Conservation (phyloP, 2,113 vertebrate genomes). For the Serilophus lunatus region DNA sequence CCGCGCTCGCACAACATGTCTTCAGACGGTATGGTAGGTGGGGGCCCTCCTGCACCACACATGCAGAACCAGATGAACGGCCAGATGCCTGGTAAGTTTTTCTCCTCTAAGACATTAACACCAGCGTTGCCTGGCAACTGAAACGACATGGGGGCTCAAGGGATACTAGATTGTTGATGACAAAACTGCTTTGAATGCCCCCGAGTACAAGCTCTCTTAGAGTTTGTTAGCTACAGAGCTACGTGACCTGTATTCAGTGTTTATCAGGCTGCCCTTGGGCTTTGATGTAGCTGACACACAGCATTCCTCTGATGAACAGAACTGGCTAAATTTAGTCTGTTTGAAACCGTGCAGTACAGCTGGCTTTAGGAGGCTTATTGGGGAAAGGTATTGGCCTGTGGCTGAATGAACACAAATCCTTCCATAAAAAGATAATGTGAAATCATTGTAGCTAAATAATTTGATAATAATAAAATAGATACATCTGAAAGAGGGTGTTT, state of each 20-base stretch:
- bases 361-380: conserved; percentile 73
- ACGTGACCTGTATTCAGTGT: conserved; percentile 88
- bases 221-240: conserved; percentile 82
- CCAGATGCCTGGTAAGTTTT: conserved; percentile 97
- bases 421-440: conserved; percentile 42
- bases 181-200: conserved; percentile 86
- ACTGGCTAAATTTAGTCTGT: conserved; percentile 85
- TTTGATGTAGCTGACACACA: conserved; percentile 82
- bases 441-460: conserved; percentile 27
- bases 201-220: conserved; percentile 77
- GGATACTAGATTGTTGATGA: conserved; percentile 87
- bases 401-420: conserved; percentile 66
- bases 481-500: background rate
- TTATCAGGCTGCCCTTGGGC: conserved; percentile 82
- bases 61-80: conserved; percentile 99
- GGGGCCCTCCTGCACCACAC: conserved; percentile 91
- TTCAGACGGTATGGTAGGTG: conserved; percentile 93
- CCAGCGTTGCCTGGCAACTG: conserved; percentile 90
- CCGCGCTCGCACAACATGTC: conserved; percentile 95
- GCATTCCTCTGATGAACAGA: conserved; percentile 82
- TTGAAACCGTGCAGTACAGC: conserved; percentile 74
- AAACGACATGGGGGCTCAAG: conserved; percentile 80
- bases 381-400: conserved; percentile 59
- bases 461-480: conserved; percentile 11
- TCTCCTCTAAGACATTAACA: conserved; percentile 80